Base-by-base conservation (phyloP, 2,113 vertebrate genomes). In the Casuarius casuarius region DNA sequence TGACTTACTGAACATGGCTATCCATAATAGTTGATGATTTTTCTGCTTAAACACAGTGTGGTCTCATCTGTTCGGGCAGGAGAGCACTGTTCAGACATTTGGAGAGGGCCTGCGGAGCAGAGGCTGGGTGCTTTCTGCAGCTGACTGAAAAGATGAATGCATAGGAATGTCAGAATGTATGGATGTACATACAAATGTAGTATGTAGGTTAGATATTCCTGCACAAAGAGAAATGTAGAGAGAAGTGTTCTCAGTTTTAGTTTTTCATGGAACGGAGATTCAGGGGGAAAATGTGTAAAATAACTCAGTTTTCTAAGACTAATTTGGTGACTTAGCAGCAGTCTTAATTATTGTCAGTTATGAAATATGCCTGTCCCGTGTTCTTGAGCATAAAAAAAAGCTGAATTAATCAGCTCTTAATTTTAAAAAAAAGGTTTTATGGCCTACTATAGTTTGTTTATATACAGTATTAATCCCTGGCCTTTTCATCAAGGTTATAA, bases 131-230 rank as follows among this genome's bases (percentile, higher is more conserved):
- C 68, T 95, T 81, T 1, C 65, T 80, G 85, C 87, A 96, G 83
- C 91, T 82, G 94, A 80, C 38, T 26, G 89, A 80, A 58, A 42
- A 89, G 95, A 95, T 95, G 89, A 93, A 89, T 71, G 74, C 74
- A 23, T 59, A 29, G 25, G 51, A 62, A 44, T 0, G 0, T 94
- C 94, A 95, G 76, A 66, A 74, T 0, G 2, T 12, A 26, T 48
- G 49, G 12, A 8, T 62, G 40, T 44, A 52, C 59, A n/a, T 77
- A 46, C 74, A 79, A 72, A 85, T 80, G 65, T 40, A 84, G 78
- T 92, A 15, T 2, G 4, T 28, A 10, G 40, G 46, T 49, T 71
- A 70, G 66, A 51, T 87, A 79, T 82, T 80, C 71, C 66, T 17
- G 35, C 72, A 83, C 73, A 89, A 94, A 93, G 66, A 12, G 58